Percentiles rank a stretch among this genome's conserved stretches.
Conservation (phyloP, 2,113 vertebrate genomes). For the Boulengeromyrus knoepffleri region DNA sequence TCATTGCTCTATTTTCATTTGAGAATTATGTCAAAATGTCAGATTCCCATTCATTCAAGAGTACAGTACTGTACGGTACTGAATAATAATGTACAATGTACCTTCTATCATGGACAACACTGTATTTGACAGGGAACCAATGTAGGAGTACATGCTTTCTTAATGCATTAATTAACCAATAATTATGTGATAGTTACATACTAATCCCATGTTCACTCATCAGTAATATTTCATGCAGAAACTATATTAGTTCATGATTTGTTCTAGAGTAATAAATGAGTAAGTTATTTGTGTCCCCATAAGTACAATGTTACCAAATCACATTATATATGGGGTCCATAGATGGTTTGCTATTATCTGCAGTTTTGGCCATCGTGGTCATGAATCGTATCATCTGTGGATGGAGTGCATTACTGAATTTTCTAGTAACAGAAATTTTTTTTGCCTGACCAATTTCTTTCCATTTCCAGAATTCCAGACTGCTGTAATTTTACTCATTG, state of each 20-base stretch:
- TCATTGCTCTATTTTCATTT: too few species aligned
- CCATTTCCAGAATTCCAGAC: background rate
- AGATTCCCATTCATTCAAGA: too few species aligned
- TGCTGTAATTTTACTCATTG: background rate
- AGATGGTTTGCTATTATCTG: background rate
- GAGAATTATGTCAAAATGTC: too few species aligned
- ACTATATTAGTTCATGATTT: background rate
- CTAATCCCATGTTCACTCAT: background rate
- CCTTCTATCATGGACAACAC: too few species aligned
- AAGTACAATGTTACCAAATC: background rate
- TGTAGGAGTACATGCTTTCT: too few species aligned
- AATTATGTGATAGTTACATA: background rate
- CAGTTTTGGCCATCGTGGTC: background rate
- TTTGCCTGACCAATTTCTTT: background rate
- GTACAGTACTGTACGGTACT: too few species aligned
- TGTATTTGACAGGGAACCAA: too few species aligned
- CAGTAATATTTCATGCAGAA: background rate
- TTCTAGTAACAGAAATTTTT: background rate
- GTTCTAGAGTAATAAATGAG: background rate
- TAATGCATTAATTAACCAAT: background rate
- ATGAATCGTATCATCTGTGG: background rate
- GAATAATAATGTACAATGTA: too few species aligned
- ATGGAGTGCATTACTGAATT: background rate
- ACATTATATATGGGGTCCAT: background rate
- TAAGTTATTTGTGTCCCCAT: background rate